Conservation (phyloP, 2,888 invertebrate species). For the Thera obeliscata region DNA sequence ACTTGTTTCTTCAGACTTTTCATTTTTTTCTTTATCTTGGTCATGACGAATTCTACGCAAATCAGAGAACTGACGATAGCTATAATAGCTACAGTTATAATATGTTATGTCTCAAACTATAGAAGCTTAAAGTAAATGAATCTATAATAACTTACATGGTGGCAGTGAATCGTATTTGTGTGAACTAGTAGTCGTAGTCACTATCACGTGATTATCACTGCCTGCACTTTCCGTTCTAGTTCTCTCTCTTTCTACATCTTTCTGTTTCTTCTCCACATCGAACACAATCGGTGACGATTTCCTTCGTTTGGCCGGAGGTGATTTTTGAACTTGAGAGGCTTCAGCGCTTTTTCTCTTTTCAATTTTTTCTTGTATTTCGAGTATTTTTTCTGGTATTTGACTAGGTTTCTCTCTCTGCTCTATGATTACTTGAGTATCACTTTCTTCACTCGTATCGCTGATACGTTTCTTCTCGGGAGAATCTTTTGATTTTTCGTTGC, state of each 20-base stretch:
- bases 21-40: too few species aligned
- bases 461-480: constrained; percentile 33
- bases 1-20: too few species aligned
- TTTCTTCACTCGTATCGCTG: constrained; percentile 67
- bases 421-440: constrained; percentile 66
- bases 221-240: constrained; percentile 79
- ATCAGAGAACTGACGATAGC: too few species aligned
- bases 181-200: constrained; percentile 61
- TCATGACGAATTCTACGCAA: too few species aligned
- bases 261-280: constrained; percentile 63
- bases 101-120: neutral
- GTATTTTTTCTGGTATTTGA: constrained; percentile 22
- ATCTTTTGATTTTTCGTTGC: constrained; percentile 17
- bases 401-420: constrained; percentile 43
- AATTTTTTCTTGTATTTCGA: constrained; percentile 27
- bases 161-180: constrained; percentile 86
- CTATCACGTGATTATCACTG: constrained; percentile 69
- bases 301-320: constrained; percentile 62
- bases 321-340: constrained; percentile 37
- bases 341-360: constrained; percentile 46
- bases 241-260: constrained; percentile 57
- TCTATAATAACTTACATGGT: constrained; percentile 75
- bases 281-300: constrained; percentile 85
- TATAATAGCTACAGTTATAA: too few species aligned
- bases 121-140: neutral